Evolutionary conservation across 2,888 invertebrate genomes (phyloP), one percentile per base, ranked within the genome.

Genomic region (Brachyopa scutellaris): DNA sequence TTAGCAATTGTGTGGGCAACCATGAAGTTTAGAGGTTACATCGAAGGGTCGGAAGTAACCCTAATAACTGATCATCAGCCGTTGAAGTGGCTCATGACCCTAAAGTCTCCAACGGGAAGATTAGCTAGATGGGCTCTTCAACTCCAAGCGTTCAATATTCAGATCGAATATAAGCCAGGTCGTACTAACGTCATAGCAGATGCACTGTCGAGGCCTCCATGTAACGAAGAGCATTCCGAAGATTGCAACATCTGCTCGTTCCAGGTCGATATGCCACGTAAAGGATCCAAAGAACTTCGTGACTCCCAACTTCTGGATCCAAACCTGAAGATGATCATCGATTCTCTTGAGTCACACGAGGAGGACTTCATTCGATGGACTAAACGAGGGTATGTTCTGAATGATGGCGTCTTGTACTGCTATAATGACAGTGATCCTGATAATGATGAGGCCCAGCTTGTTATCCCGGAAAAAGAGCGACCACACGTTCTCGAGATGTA

Each of bases 401-500:
- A 69, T 26, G 33, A 69, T 17, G 69, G 77, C 8, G 61, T 84
- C 17, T 15, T 80, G 1, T 84, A 73, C 40, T 51, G 67, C 6
- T 82, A 69, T 57, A 31, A 59, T 17, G 62, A 74, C 3, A 31
- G 47, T 9, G 66, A 84, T 2, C 17, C 26, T 2, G 77, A 74
- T 1, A 53, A 8, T 23, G 70, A 79, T 33, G 57, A 70, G 6
- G 76, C 64, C 2, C 70, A 83, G 26, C 21, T 80, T 0, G 80
- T 83, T 0, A 21, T 84, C 8, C 73, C 77, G 1, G 21, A 19
- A 9, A 29, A 61, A 1, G 76, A 84, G 26, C 31, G 62, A 2
- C 0, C 19, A 5, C 26, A 61, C 8, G 84, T 84, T 78, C n/a
- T 61, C 5, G 6, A 61, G 6, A 42, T 5, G 0, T 84, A 84